A percentile compares a stretch with the other conserved stretches of the same genome.
These are phyloP conservation scores for Myrmecophaga tridactyla DNA, from an alignment of 2,113 vertebrate species.

Conservation along the genomic window DNA sequence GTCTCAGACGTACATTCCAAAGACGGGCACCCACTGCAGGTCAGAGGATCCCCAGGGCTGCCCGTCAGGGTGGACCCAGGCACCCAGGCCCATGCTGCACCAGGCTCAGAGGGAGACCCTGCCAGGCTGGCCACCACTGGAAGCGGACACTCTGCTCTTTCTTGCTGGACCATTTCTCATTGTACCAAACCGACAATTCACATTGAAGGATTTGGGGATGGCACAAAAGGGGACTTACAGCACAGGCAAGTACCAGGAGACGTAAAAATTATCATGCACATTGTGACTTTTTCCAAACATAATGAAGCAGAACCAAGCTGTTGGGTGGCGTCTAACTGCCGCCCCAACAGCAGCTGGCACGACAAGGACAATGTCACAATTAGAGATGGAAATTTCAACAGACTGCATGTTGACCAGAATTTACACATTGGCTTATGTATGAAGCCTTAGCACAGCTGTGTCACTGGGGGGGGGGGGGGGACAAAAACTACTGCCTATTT, in stretches of 20 bases:
- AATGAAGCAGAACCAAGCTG: background rate
- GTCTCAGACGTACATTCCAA: background rate
- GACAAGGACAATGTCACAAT: background rate
- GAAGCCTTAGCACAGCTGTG: background rate
- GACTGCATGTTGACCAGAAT: rapidly evolving
- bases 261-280: background rate
- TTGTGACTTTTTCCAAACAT: background rate
- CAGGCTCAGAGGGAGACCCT: slow-evolving; percentile 64
- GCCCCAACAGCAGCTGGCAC: background rate
- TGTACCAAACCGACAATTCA: slow-evolving; percentile 58
- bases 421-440: background rate
- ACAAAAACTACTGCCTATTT: background rate
- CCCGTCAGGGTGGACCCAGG: background rate
- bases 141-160: background rate
- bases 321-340: background rate
- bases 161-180: slow-evolving; percentile 5
- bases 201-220: slow-evolving; percentile 31
- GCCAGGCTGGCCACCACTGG: background rate
- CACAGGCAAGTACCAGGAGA: slow-evolving; percentile 9
- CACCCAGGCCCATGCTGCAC: background rate
- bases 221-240: background rate
- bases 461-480: background rate
- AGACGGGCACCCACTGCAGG: background rate
- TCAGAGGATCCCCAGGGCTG: too few relatives aligned
- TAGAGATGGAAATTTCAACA: background rate